These are phyloP conservation scores for Sciurus carolinensis DNA, from an alignment of 2,797 vertebrate genomes.

Conservation along the genomic window DNA sequence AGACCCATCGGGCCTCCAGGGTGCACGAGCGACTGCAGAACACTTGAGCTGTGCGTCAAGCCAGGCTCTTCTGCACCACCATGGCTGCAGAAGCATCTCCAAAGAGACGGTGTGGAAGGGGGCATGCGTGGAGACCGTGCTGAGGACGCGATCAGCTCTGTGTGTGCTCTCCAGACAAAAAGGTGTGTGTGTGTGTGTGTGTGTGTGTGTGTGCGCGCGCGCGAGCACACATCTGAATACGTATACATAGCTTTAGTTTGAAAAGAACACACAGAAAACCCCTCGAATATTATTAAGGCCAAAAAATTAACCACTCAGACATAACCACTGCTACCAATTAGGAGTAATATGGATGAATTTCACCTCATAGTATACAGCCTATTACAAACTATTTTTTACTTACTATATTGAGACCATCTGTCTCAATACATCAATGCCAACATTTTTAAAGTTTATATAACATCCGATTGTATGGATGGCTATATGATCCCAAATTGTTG, in stretches of 20 bases:
- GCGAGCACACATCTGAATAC: not conserved
- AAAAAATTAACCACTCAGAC: constrained; percentile 1
- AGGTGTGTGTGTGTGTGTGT: not conserved
- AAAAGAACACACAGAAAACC: not conserved
- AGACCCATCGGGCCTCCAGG: not conserved
- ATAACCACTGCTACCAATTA: constrained; percentile 57
- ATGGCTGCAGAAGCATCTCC: not conserved
- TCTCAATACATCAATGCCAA: not conserved
- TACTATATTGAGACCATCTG: constrained; percentile 59
- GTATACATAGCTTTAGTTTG: not conserved
- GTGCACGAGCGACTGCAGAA: too few relatives aligned
- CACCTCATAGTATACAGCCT: not conserved
- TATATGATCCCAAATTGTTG: not conserved
- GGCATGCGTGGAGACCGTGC: fast-evolving
- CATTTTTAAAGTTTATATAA: not conserved
- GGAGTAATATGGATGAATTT: not conserved
- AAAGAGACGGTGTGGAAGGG: not conserved
- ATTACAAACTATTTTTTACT: constrained; percentile 18
- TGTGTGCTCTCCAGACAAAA: not conserved
- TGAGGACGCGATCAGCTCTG: not conserved
- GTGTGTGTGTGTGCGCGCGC: fast-evolving
- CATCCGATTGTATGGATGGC: not conserved
- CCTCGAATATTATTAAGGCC: constrained; percentile 12
- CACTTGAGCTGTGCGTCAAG: not conserved
- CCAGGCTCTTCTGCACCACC: not conserved